Evolutionary conservation across 2,797 vertebrate genomes (phyloP), one percentile per base, ranked within the genome.

Genomic region (Tadarida brasiliensis): DNA sequence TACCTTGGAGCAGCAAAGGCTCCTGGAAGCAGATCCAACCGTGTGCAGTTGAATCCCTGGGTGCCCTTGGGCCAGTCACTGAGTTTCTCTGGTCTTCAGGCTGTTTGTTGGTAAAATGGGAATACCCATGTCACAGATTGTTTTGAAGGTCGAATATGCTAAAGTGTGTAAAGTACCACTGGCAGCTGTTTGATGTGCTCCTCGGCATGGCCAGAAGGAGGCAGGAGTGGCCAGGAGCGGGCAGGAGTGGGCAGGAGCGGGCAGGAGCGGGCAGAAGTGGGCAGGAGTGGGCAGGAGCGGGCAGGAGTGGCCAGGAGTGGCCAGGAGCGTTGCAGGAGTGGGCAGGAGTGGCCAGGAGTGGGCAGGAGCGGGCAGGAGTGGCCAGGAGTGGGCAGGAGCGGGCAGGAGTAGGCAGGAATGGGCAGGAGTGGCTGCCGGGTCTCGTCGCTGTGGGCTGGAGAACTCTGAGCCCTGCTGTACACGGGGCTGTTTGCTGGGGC

Each of bases 121-220:
- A 87, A 57, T 33, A 19, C 17, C 28, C 61, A 19, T 0, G 24
- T 47, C 73, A 16, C 68, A 70, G 26, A 71, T 51, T 24, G 15
- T 70, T 84, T 78, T 84, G 54, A 94, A 93, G 11, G 12, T 44
- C 22, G 16, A 30, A 51, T 74, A 92, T 57, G 28, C 59, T 65
- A 20, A 89, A 73, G 5, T 70, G 1, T 44, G 11, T 80, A 7
- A 87, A n/a, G 7, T 11, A 2, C 14, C 39, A 17, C 7, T 63
- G 49, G 59, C 17, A 76, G 15, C 35, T 49, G 49, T 82, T 70
- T 39, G 47, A 1, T 57, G 14, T 80, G 22, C 35, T 51, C 24
- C n/a, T 76, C 57, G 30, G 14, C 20, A 33, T 35, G 76, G 35
- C 78, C 59, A 68, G 15, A 65, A 7, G 39, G 5, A 7, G 39